These are phyloP conservation scores for Coccyzus lansbergi DNA, from an alignment of 2,797 vertebrate species.

Conservation along the genomic window DNA sequence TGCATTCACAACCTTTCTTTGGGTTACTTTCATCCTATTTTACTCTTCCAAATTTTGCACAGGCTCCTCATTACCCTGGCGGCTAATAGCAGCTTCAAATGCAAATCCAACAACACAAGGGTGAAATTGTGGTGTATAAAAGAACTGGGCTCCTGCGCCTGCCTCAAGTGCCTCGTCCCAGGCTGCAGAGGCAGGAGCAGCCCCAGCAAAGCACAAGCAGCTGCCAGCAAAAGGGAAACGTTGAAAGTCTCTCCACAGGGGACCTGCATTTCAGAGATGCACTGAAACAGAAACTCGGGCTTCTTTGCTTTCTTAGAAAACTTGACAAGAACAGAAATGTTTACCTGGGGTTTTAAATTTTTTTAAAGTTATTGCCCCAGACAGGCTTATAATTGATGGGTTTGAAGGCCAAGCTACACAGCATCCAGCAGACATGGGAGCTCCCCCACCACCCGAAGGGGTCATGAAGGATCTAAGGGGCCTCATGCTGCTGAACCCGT, in stretches of 20 bases:
- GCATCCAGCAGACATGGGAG: neutral
- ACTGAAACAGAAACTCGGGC: neutral
- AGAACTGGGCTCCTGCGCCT: neutral
- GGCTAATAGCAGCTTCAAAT: conserved; percentile 66
- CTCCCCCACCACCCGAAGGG: fast-evolving
- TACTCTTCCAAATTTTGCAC: conserved; percentile 28
- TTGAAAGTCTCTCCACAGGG: neutral
- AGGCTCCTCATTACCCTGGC: conserved; percentile 13
- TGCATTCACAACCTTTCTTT: conserved; percentile 54
- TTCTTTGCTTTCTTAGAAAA: neutral
- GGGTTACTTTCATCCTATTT: neutral
- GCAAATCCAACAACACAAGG: conserved; percentile 64
- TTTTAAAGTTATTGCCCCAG: neutral
- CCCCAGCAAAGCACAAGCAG: neutral
- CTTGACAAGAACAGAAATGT: neutral
- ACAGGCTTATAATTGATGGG: neutral
- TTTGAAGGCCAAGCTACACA: neutral
- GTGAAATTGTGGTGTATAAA: conserved; percentile 27
- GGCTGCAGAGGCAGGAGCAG: neutral
- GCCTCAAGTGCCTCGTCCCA: neutral
- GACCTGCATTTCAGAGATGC: neutral
- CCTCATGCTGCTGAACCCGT: neutral
- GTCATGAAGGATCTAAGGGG: neutral
- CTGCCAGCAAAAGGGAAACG: neutral
- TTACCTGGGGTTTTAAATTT: neutral